Percentiles rank a stretch among this genome's conserved stretches.
phyloP scores from a whole-genome alignment of 2,797 vertebrate species.

The Lagorchestes hirsutus region DNA sequence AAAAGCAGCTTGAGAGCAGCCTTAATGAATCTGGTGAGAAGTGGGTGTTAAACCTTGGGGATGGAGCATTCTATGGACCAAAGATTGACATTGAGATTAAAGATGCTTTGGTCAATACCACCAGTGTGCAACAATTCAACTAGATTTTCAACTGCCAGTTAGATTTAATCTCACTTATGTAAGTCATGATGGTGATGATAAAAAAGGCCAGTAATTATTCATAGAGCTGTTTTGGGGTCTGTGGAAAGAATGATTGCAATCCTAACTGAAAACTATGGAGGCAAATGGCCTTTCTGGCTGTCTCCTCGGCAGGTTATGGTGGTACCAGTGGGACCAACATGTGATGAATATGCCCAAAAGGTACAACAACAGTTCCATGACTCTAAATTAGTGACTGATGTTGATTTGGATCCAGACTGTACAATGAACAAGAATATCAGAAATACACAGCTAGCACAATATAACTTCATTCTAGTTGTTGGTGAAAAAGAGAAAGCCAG shows the following conservation, averaged over 20 bases:
- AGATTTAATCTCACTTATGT: slow-evolving; percentile 97
- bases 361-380: slow-evolving; percentile 92
- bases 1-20: slow-evolving; percentile 99
- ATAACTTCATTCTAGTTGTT: slow-evolving; percentile 99
- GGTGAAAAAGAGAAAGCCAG: slow-evolving; percentile 97
- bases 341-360: slow-evolving; percentile 96
- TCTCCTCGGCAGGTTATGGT: slow-evolving; percentile 98
- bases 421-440: slow-evolving; percentile 99
- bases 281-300: slow-evolving; percentile 99
- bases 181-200: slow-evolving; percentile 96
- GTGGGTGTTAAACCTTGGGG: slow-evolving; percentile 97
- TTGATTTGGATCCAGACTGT: slow-evolving; percentile 94
- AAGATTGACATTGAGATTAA: slow-evolving; percentile 99
- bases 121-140: slow-evolving; percentile 98
- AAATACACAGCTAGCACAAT: slow-evolving; percentile 96
- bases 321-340: slow-evolving; percentile 94
- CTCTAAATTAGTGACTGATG: slow-evolving; percentile 91
- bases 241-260: slow-evolving; percentile 99
- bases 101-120: slow-evolving; percentile 97
- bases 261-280: slow-evolving; percentile 97
- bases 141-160: slow-evolving; percentile 98
- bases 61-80: slow-evolving; percentile 98
- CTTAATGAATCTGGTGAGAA: slow-evolving; percentile 96
- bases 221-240: slow-evolving; percentile 97
- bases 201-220: slow-evolving; percentile 96